Percentiles rank a stretch among this genome's conserved stretches.
phyloP scores from a whole-genome alignment of 1,140 invertebrate genomes.

The Parapsyche elsis region DNA sequence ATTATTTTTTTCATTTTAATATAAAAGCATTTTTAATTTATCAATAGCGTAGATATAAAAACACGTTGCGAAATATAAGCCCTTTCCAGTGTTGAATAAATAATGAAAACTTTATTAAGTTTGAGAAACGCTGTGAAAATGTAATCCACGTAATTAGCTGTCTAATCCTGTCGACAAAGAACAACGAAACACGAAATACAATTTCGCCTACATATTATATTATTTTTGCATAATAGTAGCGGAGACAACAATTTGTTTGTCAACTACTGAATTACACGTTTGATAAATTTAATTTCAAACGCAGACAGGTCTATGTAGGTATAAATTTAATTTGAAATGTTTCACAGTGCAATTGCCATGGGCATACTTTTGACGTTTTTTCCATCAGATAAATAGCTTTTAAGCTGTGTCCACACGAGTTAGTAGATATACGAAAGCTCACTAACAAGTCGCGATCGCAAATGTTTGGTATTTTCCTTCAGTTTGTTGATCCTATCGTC shows the following conservation, averaged over 20 bases:
- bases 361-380: too few species aligned
- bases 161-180: constrained; percentile 12
- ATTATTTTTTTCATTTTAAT: too few species aligned
- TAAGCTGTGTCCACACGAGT: too few species aligned
- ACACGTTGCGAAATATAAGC: too few species aligned
- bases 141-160: constrained; percentile 2
- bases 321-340: too few species aligned
- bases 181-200: constrained; percentile 6
- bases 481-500: constrained; percentile 28
- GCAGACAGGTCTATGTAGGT: background rate
- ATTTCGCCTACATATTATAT: background rate
- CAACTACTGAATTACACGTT: background rate
- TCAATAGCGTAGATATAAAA: too few species aligned
- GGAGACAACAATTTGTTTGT: constrained; percentile 11
- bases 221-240: background rate
- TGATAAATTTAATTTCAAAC: background rate
- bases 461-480: constrained; percentile 27
- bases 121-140: constrained; percentile 1
- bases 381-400: too few species aligned
- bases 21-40: too few species aligned
- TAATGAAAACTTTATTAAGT: background rate
- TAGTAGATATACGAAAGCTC: too few species aligned
- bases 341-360: too few species aligned
- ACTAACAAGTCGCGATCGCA: constrained; percentile 7
- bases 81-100: background rate